Base-by-base conservation (phyloP, 2,888 invertebrate genomes). In the Conistra vaccinii region DNA sequence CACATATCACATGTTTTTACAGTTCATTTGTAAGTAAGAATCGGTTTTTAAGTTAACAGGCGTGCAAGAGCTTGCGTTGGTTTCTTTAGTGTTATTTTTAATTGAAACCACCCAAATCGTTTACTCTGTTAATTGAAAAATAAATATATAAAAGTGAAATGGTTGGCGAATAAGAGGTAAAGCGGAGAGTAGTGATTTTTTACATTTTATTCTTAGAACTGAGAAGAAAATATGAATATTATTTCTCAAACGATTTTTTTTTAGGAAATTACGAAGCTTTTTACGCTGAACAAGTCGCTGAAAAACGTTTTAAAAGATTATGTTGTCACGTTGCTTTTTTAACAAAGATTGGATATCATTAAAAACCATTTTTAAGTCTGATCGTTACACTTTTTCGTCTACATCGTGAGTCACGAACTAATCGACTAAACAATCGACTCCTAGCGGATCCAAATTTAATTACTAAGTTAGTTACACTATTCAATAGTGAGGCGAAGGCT, bases 401-500 rank as follows among this genome's bases (percentile, higher is more conserved):
- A 66, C n/a, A 68, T 74, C 74, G 72, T 72, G 80, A 73, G 69
- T 85, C 79, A 85, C 80, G 80, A 85, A 73, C 63, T 72, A 83
- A 80, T 85, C 67, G 76, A 73, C 85, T 80, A 69, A 85, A 77
- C 77, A 85, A 75, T 76, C 69, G 75, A 80, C 66, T 75, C 26
- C 53, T 76, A 78, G 78, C 71, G 73, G 66, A 77, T 81, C 76
- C 58, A 86, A 76, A 84, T 85, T 84, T 86, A 84, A 81, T 86
- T 76, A 84, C 84, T 75, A 84, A 78, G 69, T 75, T 77, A 76
- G 80, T 76, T 78, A 75, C 73, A 82, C 66, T 78, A 73, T 45
- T 76, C 76, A 83, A 79, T 73, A 78, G 73, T 80, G 26, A 77
- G 61, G 63, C 78, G 69, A 84, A 74, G 75, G 75, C 76, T 85